Conservation (phyloP, 2,888 invertebrate genomes). For the Conistra vaccinii region DNA sequence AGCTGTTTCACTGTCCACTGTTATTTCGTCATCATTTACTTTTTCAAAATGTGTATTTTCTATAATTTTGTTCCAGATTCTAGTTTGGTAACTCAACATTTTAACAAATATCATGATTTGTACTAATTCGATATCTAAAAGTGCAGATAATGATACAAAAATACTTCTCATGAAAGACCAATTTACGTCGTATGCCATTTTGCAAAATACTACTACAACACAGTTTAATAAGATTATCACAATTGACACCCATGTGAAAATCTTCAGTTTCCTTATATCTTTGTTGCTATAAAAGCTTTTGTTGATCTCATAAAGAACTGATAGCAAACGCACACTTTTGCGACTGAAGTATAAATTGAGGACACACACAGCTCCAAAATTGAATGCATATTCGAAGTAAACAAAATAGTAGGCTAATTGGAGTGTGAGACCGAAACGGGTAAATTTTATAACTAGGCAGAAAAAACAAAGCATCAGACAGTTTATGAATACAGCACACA, state of each 20-base stretch:
- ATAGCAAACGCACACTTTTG: constrained; percentile 31
- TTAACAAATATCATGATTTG: constrained; percentile 14
- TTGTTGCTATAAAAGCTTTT: neutral
- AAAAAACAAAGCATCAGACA: too few species aligned
- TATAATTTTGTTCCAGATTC: constrained; percentile 33
- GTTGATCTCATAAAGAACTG: constrained; percentile 31
- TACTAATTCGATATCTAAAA: constrained; percentile 45
- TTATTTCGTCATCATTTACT: constrained; percentile 24
- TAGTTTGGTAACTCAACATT: constrained; percentile 27
- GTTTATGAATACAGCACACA: constrained; percentile 4
- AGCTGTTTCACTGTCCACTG: constrained; percentile 14
- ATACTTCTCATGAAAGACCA: constrained; percentile 41
- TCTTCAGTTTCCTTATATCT: constrained; percentile 21
- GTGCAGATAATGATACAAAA: constrained; percentile 24
- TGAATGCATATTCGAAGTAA: constrained; percentile 43
- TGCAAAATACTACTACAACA: constrained; percentile 17
- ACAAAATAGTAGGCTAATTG: constrained; percentile 23
- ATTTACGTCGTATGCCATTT: neutral
- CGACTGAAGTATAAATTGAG: constrained; percentile 44
- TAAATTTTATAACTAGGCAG: too few species aligned
- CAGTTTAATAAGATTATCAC: constrained; percentile 7
- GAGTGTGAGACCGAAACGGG: constrained; percentile 8
- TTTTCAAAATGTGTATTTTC: constrained; percentile 4
- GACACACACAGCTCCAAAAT: constrained; percentile 25
- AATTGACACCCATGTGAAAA: constrained; percentile 25